Evolutionary conservation across 2,888 invertebrate species (phyloP).

Genomic region (Lasioglossum lativentre): DNA sequence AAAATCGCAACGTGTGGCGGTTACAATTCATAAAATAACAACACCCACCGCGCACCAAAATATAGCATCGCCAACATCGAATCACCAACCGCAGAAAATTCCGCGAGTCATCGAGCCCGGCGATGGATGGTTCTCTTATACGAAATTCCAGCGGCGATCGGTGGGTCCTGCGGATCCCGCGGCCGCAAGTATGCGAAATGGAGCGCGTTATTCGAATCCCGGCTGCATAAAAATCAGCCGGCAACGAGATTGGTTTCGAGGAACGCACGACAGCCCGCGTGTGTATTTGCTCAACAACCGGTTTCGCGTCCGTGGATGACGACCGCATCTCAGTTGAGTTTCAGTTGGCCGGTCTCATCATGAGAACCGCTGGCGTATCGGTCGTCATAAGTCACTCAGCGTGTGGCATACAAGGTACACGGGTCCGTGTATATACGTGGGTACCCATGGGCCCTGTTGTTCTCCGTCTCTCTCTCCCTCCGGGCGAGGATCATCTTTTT

Average conservation of each 20-base stretch:
- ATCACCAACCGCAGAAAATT: neutral
- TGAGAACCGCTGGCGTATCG: conserved; percentile 80
- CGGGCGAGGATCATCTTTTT: conserved; percentile 42
- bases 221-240: conserved; percentile 50
- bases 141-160: neutral
- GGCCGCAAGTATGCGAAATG: conserved; percentile 7
- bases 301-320: conserved; percentile 34
- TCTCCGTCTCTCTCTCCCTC: conserved; percentile 46
- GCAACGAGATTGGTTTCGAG: conserved; percentile 43
- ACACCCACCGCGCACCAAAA: neutral
- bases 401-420: conserved; percentile 80
- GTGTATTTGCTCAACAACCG: conserved; percentile 62
- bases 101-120: neutral
- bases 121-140: neutral
- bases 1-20: too few species aligned
- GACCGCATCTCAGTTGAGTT: neutral
- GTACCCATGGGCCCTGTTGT: conserved; percentile 70
- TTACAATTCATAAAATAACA: neutral
- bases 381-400: conserved; percentile 83
- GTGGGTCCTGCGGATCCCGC: neutral
- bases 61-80: neutral
- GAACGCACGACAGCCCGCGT: conserved; percentile 31
- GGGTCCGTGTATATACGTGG: conserved; percentile 67
- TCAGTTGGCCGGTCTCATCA: conserved; percentile 7
- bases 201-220: conserved; percentile 17